Percentiles rank a stretch among this genome's conserved stretches.
Evolutionary conservation across 2,888 invertebrate genomes (phyloP).

Genomic region (Strigamia transsilvanica): DNA sequence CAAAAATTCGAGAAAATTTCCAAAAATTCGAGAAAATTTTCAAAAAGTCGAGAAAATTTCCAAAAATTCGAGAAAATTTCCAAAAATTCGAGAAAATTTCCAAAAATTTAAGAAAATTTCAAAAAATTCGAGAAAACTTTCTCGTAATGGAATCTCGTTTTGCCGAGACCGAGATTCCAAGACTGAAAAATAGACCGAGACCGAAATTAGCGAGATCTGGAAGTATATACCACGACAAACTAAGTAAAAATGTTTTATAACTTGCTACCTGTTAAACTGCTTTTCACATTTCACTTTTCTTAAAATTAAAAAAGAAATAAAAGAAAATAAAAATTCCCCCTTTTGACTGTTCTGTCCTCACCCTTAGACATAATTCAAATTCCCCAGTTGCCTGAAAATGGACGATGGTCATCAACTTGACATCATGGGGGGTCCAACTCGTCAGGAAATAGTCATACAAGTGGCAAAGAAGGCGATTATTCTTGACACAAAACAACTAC

Average conservation of each 20-base stretch:
- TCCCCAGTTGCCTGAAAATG: not conserved
- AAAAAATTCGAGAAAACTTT: too few relatives aligned
- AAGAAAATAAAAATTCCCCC: not conserved
- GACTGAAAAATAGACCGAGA: too few relatives aligned
- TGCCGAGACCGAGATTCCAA: too few relatives aligned
- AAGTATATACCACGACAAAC: too few relatives aligned
- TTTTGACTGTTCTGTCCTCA: not conserved
- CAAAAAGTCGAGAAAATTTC: too few relatives aligned
- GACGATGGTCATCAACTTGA: constrained; percentile 39
- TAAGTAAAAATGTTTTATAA: not conserved
- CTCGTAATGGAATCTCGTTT: too few relatives aligned
- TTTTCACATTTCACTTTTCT: not conserved
- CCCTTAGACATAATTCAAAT: constrained; percentile 10
- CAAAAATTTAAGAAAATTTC: too few relatives aligned
- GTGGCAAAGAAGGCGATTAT: constrained; percentile 15
- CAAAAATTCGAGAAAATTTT: too few relatives aligned
- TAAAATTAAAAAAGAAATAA: not conserved
- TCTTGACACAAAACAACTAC: constrained; percentile 39
- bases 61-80: too few relatives aligned
- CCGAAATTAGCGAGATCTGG: too few relatives aligned
- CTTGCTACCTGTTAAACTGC: not conserved
- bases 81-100: too few relatives aligned
- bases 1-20: too few relatives aligned
- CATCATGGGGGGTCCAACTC: constrained; percentile 24
- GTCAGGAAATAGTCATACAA: not conserved